Conservation (phyloP, 1,140 invertebrate genomes). For the Lasioglossum albipes region DNA sequence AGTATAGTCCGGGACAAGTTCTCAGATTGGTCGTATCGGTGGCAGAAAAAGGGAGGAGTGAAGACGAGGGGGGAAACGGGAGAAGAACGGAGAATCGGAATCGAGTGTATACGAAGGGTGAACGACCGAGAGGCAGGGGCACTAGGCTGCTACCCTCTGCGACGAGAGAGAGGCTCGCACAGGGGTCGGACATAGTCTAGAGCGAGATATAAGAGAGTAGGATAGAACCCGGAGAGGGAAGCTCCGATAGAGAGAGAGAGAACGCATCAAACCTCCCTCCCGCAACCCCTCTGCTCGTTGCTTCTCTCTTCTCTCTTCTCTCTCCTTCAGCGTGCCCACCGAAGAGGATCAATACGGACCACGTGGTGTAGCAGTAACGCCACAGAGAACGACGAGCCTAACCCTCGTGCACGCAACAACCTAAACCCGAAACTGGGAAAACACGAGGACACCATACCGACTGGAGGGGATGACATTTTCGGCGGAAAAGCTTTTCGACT, state of each 20-base stretch:
- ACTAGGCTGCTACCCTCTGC: slow-evolving; percentile 79
- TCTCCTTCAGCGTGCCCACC: slow-evolving; percentile 67
- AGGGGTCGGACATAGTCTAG: background rate
- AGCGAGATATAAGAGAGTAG: slow-evolving; percentile 38
- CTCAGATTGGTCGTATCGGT: slow-evolving; percentile 55
- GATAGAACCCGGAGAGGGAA: slow-evolving; percentile 57
- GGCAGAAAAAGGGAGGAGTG: background rate
- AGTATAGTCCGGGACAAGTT: slow-evolving; percentile 65
- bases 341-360: slow-evolving; percentile 78
- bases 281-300: slow-evolving; percentile 25
- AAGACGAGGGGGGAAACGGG: background rate
- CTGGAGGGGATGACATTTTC: background rate
- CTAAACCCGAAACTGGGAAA: slow-evolving; percentile 41
- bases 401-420: slow-evolving; percentile 65
- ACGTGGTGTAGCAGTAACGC: slow-evolving; percentile 74
- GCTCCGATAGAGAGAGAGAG: slow-evolving; percentile 63
- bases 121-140: slow-evolving; percentile 79
- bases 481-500: background rate
- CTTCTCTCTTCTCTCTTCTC: slow-evolving; percentile 48
- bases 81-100: slow-evolving; percentile 62
- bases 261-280: slow-evolving; percentile 39
- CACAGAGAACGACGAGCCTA: slow-evolving; percentile 55
- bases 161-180: slow-evolving; percentile 55
- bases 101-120: slow-evolving; percentile 73
- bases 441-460: too few species aligned